phyloP scores from a whole-genome alignment of 2,797 vertebrate genomes.

The Sphaeramia orbicularis region DNA sequence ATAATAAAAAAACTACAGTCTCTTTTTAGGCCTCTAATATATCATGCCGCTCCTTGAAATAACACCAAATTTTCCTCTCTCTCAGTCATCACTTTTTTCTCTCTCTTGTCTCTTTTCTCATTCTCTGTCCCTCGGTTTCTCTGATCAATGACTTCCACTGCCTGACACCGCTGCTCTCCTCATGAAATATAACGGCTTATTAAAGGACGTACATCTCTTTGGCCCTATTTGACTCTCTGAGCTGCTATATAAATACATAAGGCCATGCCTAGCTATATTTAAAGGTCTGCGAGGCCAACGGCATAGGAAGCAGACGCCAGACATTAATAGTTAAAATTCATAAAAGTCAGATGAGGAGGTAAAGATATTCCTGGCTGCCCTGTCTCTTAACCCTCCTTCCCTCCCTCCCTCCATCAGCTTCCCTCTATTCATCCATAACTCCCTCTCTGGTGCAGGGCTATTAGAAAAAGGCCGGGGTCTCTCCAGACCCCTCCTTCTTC shows the following conservation, averaged over 20 bases:
- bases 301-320: conserved; percentile 67
- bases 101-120: conserved; percentile 20
- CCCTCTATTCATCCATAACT: conserved; percentile 19
- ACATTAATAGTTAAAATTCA: conserved; percentile 90
- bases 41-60: conserved; percentile 39
- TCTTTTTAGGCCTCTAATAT: conserved; percentile 1
- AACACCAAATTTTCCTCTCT: conserved; percentile 20
- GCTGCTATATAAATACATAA: conserved; percentile 76
- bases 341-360: conserved; percentile 88
- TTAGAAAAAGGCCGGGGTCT: conserved; percentile 64
- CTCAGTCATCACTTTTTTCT: conserved; percentile 19
- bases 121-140: conserved; percentile 47
- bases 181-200: conserved; percentile 87
- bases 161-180: conserved; percentile 72
- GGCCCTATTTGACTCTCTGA: conserved; percentile 81
- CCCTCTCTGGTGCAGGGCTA: conserved; percentile 60
- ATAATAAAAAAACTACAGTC: conserved; percentile 3
- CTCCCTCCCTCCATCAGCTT: conserved; percentile 45
- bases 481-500: conserved; percentile 35
- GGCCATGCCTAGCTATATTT: conserved; percentile 65
- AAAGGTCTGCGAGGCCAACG: conserved; percentile 71
- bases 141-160: conserved; percentile 83
- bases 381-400: conserved; percentile 63
- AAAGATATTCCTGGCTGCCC: conserved; percentile 83
- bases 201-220: conserved; percentile 84